Conservation (phyloP, 2,113 vertebrate genomes). For the Brachypodius melanocephalos region DNA sequence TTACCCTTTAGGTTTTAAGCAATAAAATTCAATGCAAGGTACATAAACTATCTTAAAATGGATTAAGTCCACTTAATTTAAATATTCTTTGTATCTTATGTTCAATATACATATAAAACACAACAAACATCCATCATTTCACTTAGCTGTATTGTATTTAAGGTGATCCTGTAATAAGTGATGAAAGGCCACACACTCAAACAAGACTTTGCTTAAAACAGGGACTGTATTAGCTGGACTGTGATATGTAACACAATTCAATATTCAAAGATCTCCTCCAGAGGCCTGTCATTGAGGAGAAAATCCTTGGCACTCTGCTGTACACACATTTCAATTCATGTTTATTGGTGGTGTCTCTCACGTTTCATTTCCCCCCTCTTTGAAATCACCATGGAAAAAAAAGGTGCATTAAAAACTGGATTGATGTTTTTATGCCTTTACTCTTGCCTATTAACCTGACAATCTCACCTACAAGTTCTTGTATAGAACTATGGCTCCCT, state of each 20-base stretch:
- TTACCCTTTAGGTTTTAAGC: constrained; percentile 17
- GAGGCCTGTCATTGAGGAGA: not conserved
- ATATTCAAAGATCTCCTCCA: not conserved
- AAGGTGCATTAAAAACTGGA: not conserved
- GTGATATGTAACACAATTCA: not conserved
- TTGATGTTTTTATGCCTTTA: not conserved
- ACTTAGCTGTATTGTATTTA: not conserved
- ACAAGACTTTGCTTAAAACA: not conserved
- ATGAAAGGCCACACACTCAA: not conserved
- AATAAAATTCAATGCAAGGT: constrained; percentile 39
- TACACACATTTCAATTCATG: not conserved
- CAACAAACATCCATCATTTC: not conserved
- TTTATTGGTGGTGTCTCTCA: not conserved
- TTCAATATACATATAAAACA: constrained; percentile 13
- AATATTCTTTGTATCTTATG: not conserved
- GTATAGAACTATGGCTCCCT: not conserved
- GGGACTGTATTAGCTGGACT: not conserved
- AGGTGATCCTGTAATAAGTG: not conserved
- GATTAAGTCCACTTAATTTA: constrained; percentile 10
- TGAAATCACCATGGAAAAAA: not conserved
- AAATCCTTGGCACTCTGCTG: not conserved
- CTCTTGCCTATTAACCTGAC: not conserved
- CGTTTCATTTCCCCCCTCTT: fast-evolving
- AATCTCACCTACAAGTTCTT: not conserved
- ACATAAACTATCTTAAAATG: constrained; percentile 21